phyloP scores from a whole-genome alignment of 2,888 invertebrate species.

The Copidosoma aretas region DNA sequence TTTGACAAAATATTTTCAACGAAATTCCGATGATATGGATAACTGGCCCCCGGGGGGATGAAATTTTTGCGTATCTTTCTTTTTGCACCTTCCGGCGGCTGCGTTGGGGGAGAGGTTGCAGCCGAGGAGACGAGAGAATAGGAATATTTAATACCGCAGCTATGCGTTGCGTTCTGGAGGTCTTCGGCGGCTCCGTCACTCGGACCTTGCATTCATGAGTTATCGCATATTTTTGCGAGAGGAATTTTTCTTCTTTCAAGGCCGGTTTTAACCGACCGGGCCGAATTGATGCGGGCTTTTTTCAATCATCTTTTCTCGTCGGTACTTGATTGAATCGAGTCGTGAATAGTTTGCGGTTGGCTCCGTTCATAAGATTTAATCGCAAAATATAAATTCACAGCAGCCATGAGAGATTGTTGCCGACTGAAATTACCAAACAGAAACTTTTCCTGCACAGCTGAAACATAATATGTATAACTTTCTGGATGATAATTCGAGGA shows the following conservation, averaged over 20 bases:
- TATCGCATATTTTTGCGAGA: slow-evolving; percentile 45
- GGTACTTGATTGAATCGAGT: no score
- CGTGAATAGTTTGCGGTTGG: no score
- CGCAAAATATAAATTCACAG: no score
- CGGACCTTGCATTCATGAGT: slow-evolving; percentile 48
- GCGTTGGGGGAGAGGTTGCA: not conserved
- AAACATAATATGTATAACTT: no score
- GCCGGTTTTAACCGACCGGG: no score
- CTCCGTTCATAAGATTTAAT: no score
- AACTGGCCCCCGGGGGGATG: slow-evolving; percentile 1
- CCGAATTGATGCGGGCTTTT: not conserved
- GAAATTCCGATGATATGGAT: slow-evolving; percentile 34
- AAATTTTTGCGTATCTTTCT: slow-evolving; percentile 17
- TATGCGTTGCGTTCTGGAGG: slow-evolving; percentile 26
- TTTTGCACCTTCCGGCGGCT: slow-evolving; percentile 18
- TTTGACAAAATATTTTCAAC: slow-evolving; percentile 39
- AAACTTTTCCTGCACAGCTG: no score
- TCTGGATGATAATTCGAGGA: no score
- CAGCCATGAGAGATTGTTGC: no score
- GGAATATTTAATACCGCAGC: slow-evolving; percentile 41
- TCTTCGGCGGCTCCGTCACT: slow-evolving; percentile 20
- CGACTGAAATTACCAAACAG: no score
- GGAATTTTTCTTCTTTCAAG: slow-evolving; percentile 42
- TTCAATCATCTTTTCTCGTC: not conserved
- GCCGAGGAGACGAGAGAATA: slow-evolving; percentile 17